Percentiles rank a stretch among this genome's conserved stretches.
These are phyloP conservation scores for Cotesia chilonis DNA, from an alignment of 1,140 invertebrate genomes.

Conservation along the genomic window DNA sequence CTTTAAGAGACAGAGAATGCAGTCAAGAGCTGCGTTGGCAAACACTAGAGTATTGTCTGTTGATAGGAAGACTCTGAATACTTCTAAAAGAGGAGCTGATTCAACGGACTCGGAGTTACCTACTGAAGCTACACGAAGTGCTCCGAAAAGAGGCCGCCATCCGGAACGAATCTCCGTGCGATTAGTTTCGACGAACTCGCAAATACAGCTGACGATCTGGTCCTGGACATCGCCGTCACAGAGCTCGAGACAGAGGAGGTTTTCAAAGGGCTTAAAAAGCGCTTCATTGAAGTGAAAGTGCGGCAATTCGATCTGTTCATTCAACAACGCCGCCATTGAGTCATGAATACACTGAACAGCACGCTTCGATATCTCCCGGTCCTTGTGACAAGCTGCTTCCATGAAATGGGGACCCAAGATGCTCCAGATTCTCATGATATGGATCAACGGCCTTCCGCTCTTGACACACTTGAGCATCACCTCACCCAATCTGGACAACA, in stretches of 20 bases:
- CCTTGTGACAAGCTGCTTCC: conserved; percentile 92
- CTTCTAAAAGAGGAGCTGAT: conserved; percentile 84
- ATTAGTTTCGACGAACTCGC: conserved; percentile 94
- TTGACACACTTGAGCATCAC: conserved; percentile 86
- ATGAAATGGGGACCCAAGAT: conserved; percentile 90
- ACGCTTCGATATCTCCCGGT: conserved; percentile 87
- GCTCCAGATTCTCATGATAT: conserved; percentile 90
- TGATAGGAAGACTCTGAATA: conserved; percentile 90
- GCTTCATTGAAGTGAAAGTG: conserved; percentile 97
- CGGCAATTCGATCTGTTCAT: conserved; percentile 86
- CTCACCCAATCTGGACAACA: conserved; percentile 85
- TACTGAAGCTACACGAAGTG: conserved; percentile 81
- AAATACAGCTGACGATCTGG: conserved; percentile 93
- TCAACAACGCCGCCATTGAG: conserved; percentile 86
- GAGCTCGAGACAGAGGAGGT: conserved; percentile 88
- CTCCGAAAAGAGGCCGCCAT: conserved; percentile 92
- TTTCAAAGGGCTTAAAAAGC: conserved; percentile 94
- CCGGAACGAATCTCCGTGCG: conserved; percentile 91
- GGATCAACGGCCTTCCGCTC: conserved; percentile 86
- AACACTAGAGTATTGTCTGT: conserved; percentile 93
- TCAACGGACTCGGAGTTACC: conserved; percentile 69
- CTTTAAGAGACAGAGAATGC: conserved; percentile 86
- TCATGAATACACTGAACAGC: conserved; percentile 94
- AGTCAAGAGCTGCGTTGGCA: conserved; percentile 92
- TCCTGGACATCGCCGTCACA: conserved; percentile 90